phyloP scores from a whole-genome alignment of 2,888 invertebrate genomes.

The Andricus quercusramuli region DNA sequence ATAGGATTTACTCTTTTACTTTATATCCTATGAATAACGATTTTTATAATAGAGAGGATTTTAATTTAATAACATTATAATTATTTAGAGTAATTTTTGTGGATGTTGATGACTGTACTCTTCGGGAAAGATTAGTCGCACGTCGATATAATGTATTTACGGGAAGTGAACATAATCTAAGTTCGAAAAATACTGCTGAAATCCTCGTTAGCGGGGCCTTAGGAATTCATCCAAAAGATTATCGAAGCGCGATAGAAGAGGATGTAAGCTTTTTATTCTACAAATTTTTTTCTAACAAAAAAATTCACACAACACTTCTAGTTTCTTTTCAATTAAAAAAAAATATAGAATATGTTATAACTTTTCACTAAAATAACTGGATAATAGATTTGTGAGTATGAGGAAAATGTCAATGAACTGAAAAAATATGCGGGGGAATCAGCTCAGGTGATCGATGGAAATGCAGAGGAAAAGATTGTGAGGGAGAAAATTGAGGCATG shows the following conservation, averaged over 20 bases:
- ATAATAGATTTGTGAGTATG: slow-evolving; percentile 62
- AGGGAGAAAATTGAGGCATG: slow-evolving; percentile 65
- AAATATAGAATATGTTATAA: not conserved
- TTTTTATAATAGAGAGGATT: not conserved
- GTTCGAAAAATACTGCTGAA: slow-evolving; percentile 28
- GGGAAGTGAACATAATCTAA: slow-evolving; percentile 67
- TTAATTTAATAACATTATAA: not conserved
- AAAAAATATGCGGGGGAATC: slow-evolving; percentile 65
- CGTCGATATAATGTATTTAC: slow-evolving; percentile 79
- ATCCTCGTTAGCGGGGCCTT: slow-evolving; percentile 44
- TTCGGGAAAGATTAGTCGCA: slow-evolving; percentile 76
- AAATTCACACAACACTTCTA: too few relatives aligned
- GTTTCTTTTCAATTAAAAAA: too few relatives aligned
- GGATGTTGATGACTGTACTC: slow-evolving; percentile 75
- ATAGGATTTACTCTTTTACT: not conserved
- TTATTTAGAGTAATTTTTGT: slow-evolving; percentile 79
- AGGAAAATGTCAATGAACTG: slow-evolving; percentile 61
- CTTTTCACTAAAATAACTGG: not conserved
- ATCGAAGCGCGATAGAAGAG: slow-evolving; percentile 31
- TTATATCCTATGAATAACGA: not conserved
- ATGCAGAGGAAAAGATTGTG: slow-evolving; percentile 57
- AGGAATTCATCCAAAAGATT: slow-evolving; percentile 58
- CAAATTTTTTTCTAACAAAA: not conserved
- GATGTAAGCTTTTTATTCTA: not conserved
- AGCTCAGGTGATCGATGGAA: slow-evolving; percentile 62